These are phyloP conservation scores for Epistrophella euchroma DNA, from an alignment of 2,888 invertebrate species.

Conservation along the genomic window DNA sequence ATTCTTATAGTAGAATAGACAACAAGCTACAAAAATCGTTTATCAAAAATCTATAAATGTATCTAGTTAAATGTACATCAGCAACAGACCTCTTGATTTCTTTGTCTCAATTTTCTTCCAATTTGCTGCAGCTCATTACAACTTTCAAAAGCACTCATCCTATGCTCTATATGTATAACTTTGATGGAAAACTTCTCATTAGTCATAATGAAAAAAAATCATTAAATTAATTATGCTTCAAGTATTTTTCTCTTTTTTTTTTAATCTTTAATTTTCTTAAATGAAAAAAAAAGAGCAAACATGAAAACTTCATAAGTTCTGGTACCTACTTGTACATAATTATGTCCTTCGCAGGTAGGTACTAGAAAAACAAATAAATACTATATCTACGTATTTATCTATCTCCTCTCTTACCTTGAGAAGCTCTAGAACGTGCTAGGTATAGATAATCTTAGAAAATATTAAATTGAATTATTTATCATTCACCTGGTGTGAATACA, in stretches of 20 bases:
- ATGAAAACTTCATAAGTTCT: not conserved
- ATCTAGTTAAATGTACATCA: not conserved
- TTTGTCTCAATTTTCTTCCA: not conserved
- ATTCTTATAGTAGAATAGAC: too few species aligned
- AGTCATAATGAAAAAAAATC: constrained; percentile 17
- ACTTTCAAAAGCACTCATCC: not conserved
- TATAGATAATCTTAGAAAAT: constrained; percentile 6
- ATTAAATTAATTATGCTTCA: constrained; percentile 15
- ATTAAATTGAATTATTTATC: constrained; percentile 26
- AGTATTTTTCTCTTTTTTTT: not conserved
- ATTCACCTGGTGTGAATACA: constrained; percentile 2
- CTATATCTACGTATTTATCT: too few species aligned
- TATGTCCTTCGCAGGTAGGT: not conserved
- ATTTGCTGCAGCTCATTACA: not conserved
- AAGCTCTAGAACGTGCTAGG: not conserved
- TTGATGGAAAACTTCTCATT: constrained; percentile 11
- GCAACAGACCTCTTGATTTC: not conserved
- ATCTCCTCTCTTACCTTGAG: not conserved
- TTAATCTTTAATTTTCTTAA: not conserved
- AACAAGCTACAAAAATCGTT: too few species aligned
- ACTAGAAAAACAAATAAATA: not conserved
- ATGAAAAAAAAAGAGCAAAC: not conserved
- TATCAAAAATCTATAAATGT: too few species aligned
- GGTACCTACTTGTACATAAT: not conserved
- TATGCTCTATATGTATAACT: not conserved